Percentiles rank a stretch among this genome's conserved stretches.
Conservation (phyloP, 2,888 invertebrate species). For the Siphlonurus alternatus region DNA sequence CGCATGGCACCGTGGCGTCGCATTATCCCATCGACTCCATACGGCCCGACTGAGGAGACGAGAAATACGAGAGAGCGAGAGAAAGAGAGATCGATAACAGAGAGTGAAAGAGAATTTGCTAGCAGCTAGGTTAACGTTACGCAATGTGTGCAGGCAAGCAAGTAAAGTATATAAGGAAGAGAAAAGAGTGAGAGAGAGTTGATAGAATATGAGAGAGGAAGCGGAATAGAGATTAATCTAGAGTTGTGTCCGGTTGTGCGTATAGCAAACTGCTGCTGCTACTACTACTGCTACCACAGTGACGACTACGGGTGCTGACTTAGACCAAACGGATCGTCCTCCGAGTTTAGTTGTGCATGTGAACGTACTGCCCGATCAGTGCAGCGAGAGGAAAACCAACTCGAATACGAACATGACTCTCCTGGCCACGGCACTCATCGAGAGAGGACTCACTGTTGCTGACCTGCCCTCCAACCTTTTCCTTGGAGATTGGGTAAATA, state of each 20-base stretch:
- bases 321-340: too few relatives aligned
- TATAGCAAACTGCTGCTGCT: too few relatives aligned
- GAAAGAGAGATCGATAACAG: not conserved
- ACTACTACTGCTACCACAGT: too few relatives aligned
- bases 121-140: not conserved
- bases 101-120: not conserved
- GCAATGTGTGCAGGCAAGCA: not conserved
- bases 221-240: not conserved
- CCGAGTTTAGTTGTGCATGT: not conserved
- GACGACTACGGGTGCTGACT: not conserved
- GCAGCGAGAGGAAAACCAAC: too few relatives aligned
- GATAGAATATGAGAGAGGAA: not conserved
- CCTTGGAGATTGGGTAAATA: conserved; percentile 11
- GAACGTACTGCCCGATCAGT: not conserved
- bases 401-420: conserved; percentile 4
- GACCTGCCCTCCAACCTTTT: conserved; percentile 11
- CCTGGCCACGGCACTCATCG: conserved; percentile 3
- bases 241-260: not conserved
- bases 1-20: too few relatives aligned
- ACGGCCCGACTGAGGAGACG: too few relatives aligned
- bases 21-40: too few relatives aligned
- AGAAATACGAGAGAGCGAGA: not conserved
- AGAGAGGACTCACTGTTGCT: conserved; percentile 1
- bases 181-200: not conserved
- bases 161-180: not conserved